Percentiles rank a stretch among this genome's conserved stretches.
These are phyloP conservation scores for Germaria angustata DNA, from an alignment of 2,888 invertebrate genomes.

Conservation along the genomic window DNA sequence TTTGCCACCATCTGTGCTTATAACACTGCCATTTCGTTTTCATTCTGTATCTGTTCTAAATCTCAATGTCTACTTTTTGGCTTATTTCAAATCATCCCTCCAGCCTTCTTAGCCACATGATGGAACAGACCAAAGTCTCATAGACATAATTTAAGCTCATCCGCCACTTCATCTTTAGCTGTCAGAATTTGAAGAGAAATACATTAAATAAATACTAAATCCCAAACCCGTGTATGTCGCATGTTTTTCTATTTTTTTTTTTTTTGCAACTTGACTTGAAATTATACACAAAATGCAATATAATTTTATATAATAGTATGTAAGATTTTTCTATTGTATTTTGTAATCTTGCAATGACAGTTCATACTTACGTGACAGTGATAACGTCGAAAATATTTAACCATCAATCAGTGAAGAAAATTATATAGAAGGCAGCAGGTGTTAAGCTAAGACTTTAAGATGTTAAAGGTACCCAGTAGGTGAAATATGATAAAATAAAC, in stretches of 20 bases:
- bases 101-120: neutral
- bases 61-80: neutral
- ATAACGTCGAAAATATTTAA: conserved; percentile 22
- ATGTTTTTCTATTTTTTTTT: neutral
- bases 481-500: neutral
- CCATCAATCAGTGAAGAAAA: conserved; percentile 58
- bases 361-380: conserved; percentile 18
- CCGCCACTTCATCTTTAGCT: neutral
- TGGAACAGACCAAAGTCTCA: neutral
- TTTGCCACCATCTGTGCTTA: too few species aligned
- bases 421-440: conserved; percentile 52
- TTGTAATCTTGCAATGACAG: conserved; percentile 45
- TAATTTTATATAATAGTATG: neutral
- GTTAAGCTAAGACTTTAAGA: conserved; percentile 55
- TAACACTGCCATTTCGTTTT: too few species aligned
- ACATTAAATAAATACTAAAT: conserved; percentile 33
- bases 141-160: neutral
- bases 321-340: too few species aligned
- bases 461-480: conserved; percentile 57
- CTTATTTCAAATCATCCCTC: neutral
- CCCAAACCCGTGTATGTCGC: conserved; percentile 19
- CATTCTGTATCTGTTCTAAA: too few species aligned
- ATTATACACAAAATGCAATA: conserved; percentile 18
- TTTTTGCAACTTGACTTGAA: neutral
- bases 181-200: conserved; percentile 6